Evolutionary conservation across 2,797 vertebrate species (phyloP).

Genomic region (Babyrousa celebensis): DNA sequence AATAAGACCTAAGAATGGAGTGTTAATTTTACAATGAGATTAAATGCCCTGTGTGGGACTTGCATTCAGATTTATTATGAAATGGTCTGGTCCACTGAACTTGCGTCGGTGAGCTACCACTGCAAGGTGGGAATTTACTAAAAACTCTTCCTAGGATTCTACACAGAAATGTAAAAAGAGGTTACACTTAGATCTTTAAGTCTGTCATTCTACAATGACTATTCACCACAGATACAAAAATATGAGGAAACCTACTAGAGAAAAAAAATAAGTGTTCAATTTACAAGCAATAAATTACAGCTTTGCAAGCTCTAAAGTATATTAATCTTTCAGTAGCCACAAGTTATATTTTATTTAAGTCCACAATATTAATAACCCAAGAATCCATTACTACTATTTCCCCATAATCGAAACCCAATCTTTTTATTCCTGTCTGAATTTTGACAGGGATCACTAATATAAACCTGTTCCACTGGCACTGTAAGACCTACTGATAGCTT

Average conservation of each 20-base stretch:
- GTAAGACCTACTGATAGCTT: not conserved
- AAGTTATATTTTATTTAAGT: conserved; percentile 47
- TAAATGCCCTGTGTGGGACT: not conserved
- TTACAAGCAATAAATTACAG: not conserved
- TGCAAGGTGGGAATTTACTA: not conserved
- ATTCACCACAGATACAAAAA: conserved; percentile 47
- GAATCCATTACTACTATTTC: conserved; percentile 27
- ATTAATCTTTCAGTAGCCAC: not conserved
- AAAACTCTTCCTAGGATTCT: not conserved
- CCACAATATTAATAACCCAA: not conserved
- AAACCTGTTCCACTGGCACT: conserved; percentile 5
- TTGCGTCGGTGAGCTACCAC: not conserved
- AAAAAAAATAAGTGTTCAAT: not conserved
- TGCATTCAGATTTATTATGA: not conserved
- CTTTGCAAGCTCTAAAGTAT: conserved; percentile 28
- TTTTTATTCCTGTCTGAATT: conserved; percentile 34
- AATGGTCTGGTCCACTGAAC: not conserved
- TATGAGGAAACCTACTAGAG: conserved; percentile 3
- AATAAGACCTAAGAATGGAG: not conserved
- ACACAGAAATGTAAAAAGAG: not conserved
- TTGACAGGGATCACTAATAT: conserved; percentile 43
- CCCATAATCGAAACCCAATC: conserved; percentile 9
- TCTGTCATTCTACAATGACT: conserved; percentile 26
- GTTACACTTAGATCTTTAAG: not conserved
- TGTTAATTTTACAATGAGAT: conserved; percentile 14